These are phyloP conservation scores for Spizaetus ornatus DNA, from an alignment of 2,113 vertebrate genomes.

Conservation along the genomic window DNA sequence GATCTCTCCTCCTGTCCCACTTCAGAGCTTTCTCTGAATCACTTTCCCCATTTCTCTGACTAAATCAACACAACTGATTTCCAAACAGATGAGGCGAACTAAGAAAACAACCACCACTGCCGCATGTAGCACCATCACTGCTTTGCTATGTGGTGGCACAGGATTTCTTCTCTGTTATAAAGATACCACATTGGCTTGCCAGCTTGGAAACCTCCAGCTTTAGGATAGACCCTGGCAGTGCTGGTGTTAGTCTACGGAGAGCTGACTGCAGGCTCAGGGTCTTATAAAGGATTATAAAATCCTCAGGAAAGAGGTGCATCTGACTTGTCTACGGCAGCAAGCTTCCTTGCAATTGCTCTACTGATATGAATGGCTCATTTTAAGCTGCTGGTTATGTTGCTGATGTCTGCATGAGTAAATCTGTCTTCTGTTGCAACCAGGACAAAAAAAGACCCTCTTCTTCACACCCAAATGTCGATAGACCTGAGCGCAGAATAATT, in stretches of 20 bases:
- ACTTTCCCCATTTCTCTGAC: not conserved
- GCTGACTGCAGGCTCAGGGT: not conserved
- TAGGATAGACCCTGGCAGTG: not conserved
- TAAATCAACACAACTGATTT: not conserved
- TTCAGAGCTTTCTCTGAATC: not conserved
- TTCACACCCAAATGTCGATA: not conserved
- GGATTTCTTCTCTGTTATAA: not conserved
- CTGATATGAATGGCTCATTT: not conserved
- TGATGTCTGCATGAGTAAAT: not conserved
- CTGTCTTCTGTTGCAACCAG: not conserved
- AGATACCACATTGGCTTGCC: not conserved
- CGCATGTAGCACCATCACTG: accelerated
- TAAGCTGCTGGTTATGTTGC: not conserved
- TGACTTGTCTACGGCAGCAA: not conserved
- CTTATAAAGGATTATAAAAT: not conserved
- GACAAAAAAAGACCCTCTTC: not conserved
- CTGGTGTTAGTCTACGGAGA: not conserved
- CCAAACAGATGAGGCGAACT: not conserved
- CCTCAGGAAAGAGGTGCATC: not conserved
- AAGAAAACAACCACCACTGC: not conserved
- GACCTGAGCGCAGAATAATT: not conserved
- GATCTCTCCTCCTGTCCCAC: not conserved
- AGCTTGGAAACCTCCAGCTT: not conserved
- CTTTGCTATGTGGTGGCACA: not conserved
- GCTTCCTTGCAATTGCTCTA: not conserved